These are phyloP conservation scores for Cygnus atratus DNA, from an alignment of 2,113 vertebrate genomes.

Conservation along the genomic window DNA sequence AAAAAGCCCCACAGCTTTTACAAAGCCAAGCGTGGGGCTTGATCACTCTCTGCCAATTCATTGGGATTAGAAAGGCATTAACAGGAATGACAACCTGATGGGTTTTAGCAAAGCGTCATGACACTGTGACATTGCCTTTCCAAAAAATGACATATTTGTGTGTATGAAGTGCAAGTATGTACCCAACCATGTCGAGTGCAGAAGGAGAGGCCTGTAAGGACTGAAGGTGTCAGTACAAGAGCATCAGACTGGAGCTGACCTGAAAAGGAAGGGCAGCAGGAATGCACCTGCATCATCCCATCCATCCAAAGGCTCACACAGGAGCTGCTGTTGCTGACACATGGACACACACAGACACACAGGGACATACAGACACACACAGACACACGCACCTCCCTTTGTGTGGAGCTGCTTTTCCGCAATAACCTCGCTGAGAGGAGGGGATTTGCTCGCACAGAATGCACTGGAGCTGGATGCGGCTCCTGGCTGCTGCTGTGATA, in stretches of 20 bases:
- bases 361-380: too few species aligned
- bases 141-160: not conserved
- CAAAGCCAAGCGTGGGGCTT: not conserved
- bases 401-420: not conserved
- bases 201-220: not conserved
- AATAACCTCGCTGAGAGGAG: not conserved
- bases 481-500: not conserved
- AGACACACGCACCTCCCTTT: too few species aligned
- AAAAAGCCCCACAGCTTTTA: not conserved
- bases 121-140: not conserved
- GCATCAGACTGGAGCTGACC: accelerated
- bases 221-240: not conserved
- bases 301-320: accelerated
- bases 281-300: not conserved
- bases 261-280: not conserved
- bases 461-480: not conserved
- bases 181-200: not conserved
- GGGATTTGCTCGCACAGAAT: not conserved
- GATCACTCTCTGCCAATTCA: not conserved
- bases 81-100: not conserved
- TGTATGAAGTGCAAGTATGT: accelerated
- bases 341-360: too few species aligned
- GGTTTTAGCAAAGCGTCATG: not conserved
- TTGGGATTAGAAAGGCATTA: not conserved
- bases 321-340: not conserved